Evolutionary conservation across 2,113 vertebrate species (phyloP).

Genomic region (Acrocephalus arundinaceus): DNA sequence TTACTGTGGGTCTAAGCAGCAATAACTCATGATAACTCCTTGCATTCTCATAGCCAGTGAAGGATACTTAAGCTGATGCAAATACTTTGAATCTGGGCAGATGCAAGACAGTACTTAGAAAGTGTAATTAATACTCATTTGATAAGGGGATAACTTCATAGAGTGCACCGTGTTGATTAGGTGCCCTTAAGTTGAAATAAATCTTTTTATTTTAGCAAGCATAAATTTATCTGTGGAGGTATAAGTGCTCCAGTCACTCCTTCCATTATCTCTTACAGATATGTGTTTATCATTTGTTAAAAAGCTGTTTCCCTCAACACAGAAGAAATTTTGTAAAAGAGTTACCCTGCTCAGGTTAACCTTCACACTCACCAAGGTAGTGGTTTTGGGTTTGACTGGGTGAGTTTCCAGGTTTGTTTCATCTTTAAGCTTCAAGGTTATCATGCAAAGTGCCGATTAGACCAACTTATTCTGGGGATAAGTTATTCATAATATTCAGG

Average conservation of each 20-base stretch:
- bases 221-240: neutral
- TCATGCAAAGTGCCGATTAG: neutral
- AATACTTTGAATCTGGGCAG: neutral
- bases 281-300: neutral
- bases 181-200: neutral
- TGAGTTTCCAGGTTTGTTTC: neutral
- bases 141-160: neutral
- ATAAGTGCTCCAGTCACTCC: neutral
- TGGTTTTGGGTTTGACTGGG: neutral
- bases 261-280: neutral
- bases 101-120: neutral
- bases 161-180: neutral
- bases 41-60: neutral
- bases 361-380: neutral
- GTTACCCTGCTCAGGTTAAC: neutral
- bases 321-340: neutral
- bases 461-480: neutral
- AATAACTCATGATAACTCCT: neutral
- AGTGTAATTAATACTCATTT: neutral
- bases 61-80: neutral
- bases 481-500: too few relatives aligned
- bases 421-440: neutral
- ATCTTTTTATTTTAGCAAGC: neutral
- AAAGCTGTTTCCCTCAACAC: neutral
- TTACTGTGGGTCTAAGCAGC: neutral